Percentiles rank a stretch among this genome's conserved stretches.
Evolutionary conservation across 2,888 invertebrate species (phyloP).

Genomic region (Chirona hameri): DNA sequence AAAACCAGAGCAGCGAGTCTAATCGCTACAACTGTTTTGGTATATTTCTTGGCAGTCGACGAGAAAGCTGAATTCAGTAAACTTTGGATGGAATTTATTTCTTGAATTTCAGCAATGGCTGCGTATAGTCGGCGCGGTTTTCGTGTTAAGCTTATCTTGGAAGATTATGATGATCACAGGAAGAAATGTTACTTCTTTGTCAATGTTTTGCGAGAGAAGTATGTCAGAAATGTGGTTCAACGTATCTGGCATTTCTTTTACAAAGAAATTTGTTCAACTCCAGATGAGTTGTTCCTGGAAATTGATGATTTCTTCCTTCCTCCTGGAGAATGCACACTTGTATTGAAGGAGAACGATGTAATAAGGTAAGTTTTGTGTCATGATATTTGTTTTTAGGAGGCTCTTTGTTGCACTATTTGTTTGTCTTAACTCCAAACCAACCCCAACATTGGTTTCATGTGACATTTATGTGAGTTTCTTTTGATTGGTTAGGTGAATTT

Average conservation of each 20-base stretch:
- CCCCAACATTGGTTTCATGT: no score
- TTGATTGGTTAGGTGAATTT: no score
- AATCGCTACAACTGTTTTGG: no score
- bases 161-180: background rate
- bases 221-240: background rate
- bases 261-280: background rate
- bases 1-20: no score
- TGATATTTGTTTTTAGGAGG: background rate
- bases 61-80: no score
- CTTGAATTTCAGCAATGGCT: background rate
- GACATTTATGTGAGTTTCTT: no score
- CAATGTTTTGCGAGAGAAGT: background rate
- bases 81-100: no score
- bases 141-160: background rate
- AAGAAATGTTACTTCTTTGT: constrained; percentile 1
- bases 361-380: background rate
- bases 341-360: background rate
- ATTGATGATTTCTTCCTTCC: background rate
- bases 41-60: no score
- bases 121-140: background rate
- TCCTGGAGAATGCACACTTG: background rate
- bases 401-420: no score
- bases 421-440: no score
- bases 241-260: background rate
- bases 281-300: background rate